Evolutionary conservation across 2,888 invertebrate species (phyloP), one percentile per base, ranked within the genome.

Genomic region (Nineta flava): DNA sequence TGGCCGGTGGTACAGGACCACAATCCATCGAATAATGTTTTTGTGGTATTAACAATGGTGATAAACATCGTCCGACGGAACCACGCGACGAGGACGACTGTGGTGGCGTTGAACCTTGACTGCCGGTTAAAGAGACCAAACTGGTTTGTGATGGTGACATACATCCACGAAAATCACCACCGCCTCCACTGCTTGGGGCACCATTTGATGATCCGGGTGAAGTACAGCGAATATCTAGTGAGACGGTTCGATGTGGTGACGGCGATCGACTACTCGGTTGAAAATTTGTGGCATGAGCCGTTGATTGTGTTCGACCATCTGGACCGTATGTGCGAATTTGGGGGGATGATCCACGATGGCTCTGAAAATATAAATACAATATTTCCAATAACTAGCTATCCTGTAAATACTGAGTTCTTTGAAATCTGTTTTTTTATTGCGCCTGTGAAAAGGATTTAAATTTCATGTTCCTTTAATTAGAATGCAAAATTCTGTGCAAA

Each of bases 291-390:
- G 65, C 62, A 53, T 65, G 65, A 1, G 59, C 58, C 16, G 65
- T 64, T 49, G 62, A 62, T 47, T 64, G 62, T 48, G 59, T 59
- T 46, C 83, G 77, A 1, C 87, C 87, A 61, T 87, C 87, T 0
- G 87, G 87, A 16, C 84, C 86, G 59, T 83, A 87, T 0, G 87
- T 84, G 54, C 87, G 76, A 56, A 87, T 87, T 56, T 87, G 87
- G 1, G 87, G 87, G 1, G 87, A 87, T 0, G 86, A 85, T 7
- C 85, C 86, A 40, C 87, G 81, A 60, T 85, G 85, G 56, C 79
- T 78, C 76, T 80, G 65, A 2, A 49, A 47, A 44, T 50, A 19
- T 40, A 19, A n/a, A 45, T 9, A 9, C 12, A 10, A n/a, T 15
- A 2, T n/a, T n/a, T n/a, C n/a, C n/a, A n/a, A n/a, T n/a, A n/a